Evolutionary conservation across 1,140 invertebrate species (phyloP).

Genomic region (Danaus plexippus): DNA sequence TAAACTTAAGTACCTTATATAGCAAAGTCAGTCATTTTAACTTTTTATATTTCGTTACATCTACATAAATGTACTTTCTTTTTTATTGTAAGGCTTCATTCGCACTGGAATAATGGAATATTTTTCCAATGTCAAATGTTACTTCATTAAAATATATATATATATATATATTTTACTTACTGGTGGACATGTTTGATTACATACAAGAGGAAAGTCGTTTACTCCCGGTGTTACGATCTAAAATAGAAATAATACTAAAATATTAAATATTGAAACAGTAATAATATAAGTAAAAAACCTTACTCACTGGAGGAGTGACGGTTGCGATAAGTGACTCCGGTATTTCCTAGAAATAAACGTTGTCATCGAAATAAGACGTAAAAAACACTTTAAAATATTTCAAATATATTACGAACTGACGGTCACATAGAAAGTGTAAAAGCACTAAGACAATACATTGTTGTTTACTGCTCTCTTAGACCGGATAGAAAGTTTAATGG

Average conservation of each 20-base stretch:
- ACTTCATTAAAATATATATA: neutral
- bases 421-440: neutral
- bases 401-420: neutral
- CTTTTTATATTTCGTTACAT: neutral
- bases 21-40: neutral
- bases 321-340: constrained; percentile 26
- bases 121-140: neutral
- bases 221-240: constrained; percentile 11
- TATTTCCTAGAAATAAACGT: constrained; percentile 23
- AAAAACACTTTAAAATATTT: neutral
- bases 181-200: constrained; percentile 41
- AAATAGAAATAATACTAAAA: constrained; percentile 12
- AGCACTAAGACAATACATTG: neutral
- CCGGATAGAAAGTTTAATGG: too few species aligned
- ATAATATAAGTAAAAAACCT: constrained; percentile 5
- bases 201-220: constrained; percentile 18
- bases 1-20: too few species aligned
- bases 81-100: too few species aligned
- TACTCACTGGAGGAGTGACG: constrained; percentile 24
- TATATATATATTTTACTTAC: constrained; percentile 29
- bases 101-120: too few species aligned
- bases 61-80: too few species aligned
- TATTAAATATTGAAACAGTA: neutral
- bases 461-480: neutral
- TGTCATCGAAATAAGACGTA: too few species aligned